Evolutionary conservation across 2,797 vertebrate genomes (phyloP), one percentile per base, ranked within the genome.

Genomic region (Nannoperca obscura): DNA sequence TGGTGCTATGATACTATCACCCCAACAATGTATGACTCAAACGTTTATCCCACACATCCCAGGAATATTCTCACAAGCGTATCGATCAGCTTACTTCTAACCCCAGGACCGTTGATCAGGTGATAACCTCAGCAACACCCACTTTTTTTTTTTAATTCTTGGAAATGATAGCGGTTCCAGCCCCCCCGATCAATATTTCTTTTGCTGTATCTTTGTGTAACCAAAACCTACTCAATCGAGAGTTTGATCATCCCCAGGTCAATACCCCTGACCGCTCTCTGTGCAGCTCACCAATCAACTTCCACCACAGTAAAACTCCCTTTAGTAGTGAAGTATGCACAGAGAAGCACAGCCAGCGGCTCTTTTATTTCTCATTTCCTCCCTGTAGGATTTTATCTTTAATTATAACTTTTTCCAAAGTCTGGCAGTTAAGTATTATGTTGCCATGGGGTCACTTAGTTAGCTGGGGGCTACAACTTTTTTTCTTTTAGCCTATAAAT

Each of bases 221-320:
- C 83, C 79, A 87, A 38, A 78, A 81, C 57, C 79, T 65, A 58
- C 27, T 89, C 77, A 80, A 74, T 84, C 74, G 3, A 80, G 88
- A 90, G 89, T 94, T 93, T 89, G 90, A 93, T 88, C 90, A 75
- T 81, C 83, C 49, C 53, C 70, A 67, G 94, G 92, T 94, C 93
- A 95, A 78, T 92, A 89, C 61, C 86, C 91, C 81, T 10, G 63
- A 54, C 74, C 74, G 82, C 68, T 53, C 73, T 76, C 74, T 46
- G 66, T 17, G 69, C 55, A 69, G 76, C 49, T 84, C 79, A 81
- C 94, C 95, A 95, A 95, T 94, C 90, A 88, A 64, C 80, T 78
- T 79, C 62, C 67, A 83, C 80, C 60, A 32, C 71, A 30, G 36
- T 13, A 80, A 84, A 89, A 90, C 93, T 81, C 91, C 92, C 90